These are phyloP conservation scores for Ctenicera cuprea DNA, from an alignment of 2,888 invertebrate species.

Conservation along the genomic window DNA sequence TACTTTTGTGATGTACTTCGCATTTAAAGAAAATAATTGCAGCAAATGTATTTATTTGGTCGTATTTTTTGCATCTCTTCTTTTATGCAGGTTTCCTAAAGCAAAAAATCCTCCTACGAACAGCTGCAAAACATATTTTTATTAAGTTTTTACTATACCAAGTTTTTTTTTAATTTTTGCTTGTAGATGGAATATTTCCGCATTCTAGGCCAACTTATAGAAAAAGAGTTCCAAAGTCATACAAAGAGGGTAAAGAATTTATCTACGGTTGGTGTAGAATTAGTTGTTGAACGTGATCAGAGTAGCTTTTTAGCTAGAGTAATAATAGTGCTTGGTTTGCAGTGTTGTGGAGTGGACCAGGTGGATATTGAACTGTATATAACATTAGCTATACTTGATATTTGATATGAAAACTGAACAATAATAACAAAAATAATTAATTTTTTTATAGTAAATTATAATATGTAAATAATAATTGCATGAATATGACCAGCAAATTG, in stretches of 20 bases:
- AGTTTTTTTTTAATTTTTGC: slow-evolving; percentile 50
- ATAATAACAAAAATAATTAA: too few relatives aligned
- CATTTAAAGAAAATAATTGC: neutral
- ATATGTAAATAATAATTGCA: slow-evolving; percentile 1
- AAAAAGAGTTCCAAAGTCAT: slow-evolving; percentile 73
- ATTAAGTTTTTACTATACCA: slow-evolving; percentile 18
- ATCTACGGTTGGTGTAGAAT: slow-evolving; percentile 46
- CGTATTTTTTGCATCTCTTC: neutral
- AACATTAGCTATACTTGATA: neutral
- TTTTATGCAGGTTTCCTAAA: neutral
- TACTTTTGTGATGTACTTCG: too few relatives aligned
- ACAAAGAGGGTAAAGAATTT: slow-evolving; percentile 75
- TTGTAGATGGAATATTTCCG: slow-evolving; percentile 75
- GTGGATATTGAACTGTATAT: neutral
- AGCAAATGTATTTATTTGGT: neutral
- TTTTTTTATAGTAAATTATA: too few relatives aligned
- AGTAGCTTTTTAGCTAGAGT: slow-evolving; percentile 23
- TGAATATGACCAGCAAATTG: neutral
- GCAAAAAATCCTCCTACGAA: neutral
- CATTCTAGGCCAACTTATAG: slow-evolving; percentile 73
- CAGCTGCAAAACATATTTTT: neutral
- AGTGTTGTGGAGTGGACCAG: slow-evolving; percentile 13
- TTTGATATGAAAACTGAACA: neutral
- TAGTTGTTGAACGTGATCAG: slow-evolving; percentile 13
- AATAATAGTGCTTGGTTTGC: slow-evolving; percentile 44